Conservation (phyloP, 2,888 invertebrate species). For the Eupithecia subumbrata region DNA sequence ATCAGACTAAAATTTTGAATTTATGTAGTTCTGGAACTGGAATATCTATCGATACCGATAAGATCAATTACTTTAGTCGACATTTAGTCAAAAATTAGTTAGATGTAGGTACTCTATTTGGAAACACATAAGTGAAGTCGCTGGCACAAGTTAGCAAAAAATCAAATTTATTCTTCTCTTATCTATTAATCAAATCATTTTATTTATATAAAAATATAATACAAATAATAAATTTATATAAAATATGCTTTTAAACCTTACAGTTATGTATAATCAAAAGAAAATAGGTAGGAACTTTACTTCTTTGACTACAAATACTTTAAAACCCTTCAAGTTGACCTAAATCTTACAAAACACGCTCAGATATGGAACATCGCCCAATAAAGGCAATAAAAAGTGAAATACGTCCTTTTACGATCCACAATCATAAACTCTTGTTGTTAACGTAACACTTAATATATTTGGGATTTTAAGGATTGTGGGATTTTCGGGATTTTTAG, state of each 20-base stretch:
- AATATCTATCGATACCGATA: background rate
- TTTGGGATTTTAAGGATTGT: background rate
- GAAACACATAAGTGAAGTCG: background rate
- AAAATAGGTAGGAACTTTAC: background rate
- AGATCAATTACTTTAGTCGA: background rate
- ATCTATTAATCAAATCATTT: no score
- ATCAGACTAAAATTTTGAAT: background rate
- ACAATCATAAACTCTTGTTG: slow-evolving; percentile 25
- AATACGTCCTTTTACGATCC: slow-evolving; percentile 4
- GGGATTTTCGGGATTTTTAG: background rate
- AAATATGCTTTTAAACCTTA: no score
- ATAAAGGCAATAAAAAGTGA: slow-evolving; percentile 2
- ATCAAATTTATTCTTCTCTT: no score
- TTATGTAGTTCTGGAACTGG: background rate
- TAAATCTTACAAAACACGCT: background rate
- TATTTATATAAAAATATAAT: no score
- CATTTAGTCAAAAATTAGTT: background rate
- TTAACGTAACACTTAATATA: slow-evolving; percentile 14
- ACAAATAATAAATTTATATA: no score
- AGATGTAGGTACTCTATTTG: background rate
- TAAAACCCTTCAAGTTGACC: background rate
- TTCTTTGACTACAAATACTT: background rate
- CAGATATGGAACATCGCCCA: background rate
- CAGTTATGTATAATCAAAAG: background rate
- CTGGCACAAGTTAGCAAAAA: no score